These are phyloP conservation scores for Austrofundulus limnaeus DNA, from an alignment of 2,113 vertebrate genomes.

Conservation along the genomic window DNA sequence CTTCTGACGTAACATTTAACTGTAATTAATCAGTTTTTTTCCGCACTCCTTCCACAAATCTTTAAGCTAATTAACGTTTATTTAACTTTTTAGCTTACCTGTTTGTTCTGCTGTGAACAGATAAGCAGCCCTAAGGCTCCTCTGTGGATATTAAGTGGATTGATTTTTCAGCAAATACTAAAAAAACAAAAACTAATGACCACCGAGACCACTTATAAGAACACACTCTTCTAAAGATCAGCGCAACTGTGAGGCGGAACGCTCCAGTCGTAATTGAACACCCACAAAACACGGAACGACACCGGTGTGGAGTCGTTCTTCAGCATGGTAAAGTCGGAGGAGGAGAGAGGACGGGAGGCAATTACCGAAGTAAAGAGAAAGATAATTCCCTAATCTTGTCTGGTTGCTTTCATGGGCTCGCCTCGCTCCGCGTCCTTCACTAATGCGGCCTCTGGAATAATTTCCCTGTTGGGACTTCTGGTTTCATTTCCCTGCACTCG, in stretches of 20 bases:
- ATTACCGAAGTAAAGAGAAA: slow-evolving; percentile 43
- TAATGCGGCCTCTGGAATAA: slow-evolving; percentile 45
- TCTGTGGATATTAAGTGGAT: slow-evolving; percentile 10
- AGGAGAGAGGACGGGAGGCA: slow-evolving; percentile 22
- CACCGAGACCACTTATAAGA: slow-evolving; percentile 7
- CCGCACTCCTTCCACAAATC: not conserved
- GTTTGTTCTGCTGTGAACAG: slow-evolving; percentile 11
- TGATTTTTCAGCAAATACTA: slow-evolving; percentile 23
- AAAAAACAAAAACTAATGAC: not conserved
- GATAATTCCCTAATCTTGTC: slow-evolving; percentile 49
- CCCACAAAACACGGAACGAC: not conserved
- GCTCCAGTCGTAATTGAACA: slow-evolving; percentile 5
- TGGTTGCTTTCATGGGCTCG: slow-evolving; percentile 49
- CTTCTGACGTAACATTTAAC: too few species aligned
- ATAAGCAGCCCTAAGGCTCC: slow-evolving; percentile 14
- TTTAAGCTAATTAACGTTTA: slow-evolving; percentile 11
- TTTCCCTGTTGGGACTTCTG: slow-evolving; percentile 53
- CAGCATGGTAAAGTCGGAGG: not conserved
- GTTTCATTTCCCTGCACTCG: slow-evolving; percentile 36
- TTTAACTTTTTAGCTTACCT: slow-evolving; percentile 8
- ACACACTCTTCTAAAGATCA: slow-evolving; percentile 13
- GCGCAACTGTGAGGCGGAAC: slow-evolving; percentile 6
- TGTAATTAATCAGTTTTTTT: not conserved
- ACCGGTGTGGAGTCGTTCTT: slow-evolving; percentile 7
- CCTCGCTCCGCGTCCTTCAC: slow-evolving; percentile 44